These are phyloP conservation scores for Hormiphora californensis DNA, from an alignment of 37 sponge, comb jelly and placozoan species.

Conservation along the genomic window DNA sequence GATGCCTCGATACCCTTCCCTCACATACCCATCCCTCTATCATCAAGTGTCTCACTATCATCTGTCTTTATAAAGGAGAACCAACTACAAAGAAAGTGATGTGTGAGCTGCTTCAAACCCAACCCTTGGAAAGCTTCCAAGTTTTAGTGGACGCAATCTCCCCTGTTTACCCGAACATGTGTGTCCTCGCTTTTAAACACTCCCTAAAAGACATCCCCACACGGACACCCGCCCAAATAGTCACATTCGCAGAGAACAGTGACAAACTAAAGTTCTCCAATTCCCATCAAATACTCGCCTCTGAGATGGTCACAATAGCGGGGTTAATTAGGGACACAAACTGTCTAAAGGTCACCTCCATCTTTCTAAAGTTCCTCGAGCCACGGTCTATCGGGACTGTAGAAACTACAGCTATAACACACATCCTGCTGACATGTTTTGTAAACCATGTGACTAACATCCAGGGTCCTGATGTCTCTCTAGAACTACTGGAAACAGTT, in stretches of 20 bases:
- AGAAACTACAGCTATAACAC: slow-evolving; percentile 26
- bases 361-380: neutral
- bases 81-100: slow-evolving; percentile 1
- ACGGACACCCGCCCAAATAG: neutral
- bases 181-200: neutral
- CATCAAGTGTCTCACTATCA: neutral
- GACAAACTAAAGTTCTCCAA: neutral
- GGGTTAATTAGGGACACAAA: neutral
- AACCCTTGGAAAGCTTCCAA: slow-evolving; percentile 15
- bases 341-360: neutral
- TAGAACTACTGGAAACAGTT: slow-evolving; percentile 4
- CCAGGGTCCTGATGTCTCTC: neutral
- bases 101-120: neutral
- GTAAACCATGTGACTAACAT: neutral
- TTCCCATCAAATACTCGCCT: neutral
- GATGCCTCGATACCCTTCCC: neutral
- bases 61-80: neutral
- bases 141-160: neutral
- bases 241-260: neutral
- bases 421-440: neutral
- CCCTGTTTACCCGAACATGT: neutral
- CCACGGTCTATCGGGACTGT: slow-evolving; percentile 7
- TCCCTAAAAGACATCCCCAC: neutral
- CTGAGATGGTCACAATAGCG: slow-evolving; percentile 28
- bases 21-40: slow-evolving; percentile 12